phyloP scores from a whole-genome alignment of 1,140 invertebrate genomes.

The Saccostrea echinata region DNA sequence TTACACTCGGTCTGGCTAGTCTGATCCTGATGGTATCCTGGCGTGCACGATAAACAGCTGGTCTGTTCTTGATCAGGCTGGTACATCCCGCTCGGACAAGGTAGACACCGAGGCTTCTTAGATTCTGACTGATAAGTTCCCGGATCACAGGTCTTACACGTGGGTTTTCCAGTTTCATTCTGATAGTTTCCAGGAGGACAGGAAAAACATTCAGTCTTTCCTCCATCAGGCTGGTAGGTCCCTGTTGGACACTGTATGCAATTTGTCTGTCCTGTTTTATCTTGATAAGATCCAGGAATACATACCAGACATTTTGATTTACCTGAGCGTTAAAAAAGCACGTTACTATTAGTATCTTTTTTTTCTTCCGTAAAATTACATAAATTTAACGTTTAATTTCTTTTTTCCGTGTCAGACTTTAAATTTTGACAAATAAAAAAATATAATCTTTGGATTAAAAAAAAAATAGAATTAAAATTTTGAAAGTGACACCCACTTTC shows the following conservation, averaged over 20 bases:
- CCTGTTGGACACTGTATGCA: constrained; percentile 66
- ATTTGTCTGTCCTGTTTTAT: neutral
- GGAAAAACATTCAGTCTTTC: constrained; percentile 56
- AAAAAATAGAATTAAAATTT: too few species aligned
- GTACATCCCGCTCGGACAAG: neutral
- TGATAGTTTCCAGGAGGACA: neutral
- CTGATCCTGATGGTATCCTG: neutral
- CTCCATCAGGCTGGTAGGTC: constrained; percentile 71
- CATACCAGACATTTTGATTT: neutral
- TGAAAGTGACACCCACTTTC: too few species aligned
- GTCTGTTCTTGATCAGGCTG: neutral
- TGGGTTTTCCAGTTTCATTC: neutral
- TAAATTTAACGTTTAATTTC: neutral
- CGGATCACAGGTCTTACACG: neutral
- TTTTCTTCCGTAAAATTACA: too few species aligned
- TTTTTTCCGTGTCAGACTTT: too few species aligned
- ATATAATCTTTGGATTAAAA: too few species aligned
- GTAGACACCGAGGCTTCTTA: neutral
- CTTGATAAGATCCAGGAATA: constrained; percentile 3
- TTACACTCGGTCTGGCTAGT: neutral
- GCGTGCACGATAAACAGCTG: neutral
- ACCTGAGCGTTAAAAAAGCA: neutral
- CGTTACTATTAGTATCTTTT: neutral
- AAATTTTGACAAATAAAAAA: too few species aligned
- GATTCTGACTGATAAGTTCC: neutral